These are phyloP conservation scores for Sesia bembeciformis DNA, from an alignment of 2,888 invertebrate species.

Conservation along the genomic window DNA sequence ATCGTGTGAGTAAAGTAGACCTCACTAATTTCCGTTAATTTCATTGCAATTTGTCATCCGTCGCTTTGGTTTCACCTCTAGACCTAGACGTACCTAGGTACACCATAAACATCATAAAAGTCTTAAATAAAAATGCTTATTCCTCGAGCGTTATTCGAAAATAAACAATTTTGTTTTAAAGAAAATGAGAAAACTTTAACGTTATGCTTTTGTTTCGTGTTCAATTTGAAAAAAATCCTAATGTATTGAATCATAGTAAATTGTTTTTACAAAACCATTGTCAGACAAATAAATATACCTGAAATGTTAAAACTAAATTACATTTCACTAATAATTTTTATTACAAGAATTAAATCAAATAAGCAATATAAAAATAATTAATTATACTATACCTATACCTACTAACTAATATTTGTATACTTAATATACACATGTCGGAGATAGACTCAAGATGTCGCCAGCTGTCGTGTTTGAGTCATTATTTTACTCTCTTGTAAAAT, in stretches of 20 bases:
- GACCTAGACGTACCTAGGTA: constrained; percentile 2
- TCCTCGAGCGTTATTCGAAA: constrained; percentile 4
- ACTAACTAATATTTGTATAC: too few species aligned
- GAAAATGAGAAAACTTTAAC: constrained; percentile 5
- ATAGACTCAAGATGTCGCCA: too few species aligned
- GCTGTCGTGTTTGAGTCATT: too few species aligned
- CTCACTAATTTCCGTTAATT: constrained; percentile 7
- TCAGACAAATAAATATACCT: too few species aligned
- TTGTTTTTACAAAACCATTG: too few species aligned
- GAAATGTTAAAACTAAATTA: background rate
- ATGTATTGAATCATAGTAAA: background rate
- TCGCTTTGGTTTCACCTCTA: constrained; percentile 9
- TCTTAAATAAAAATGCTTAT: constrained; percentile 5
- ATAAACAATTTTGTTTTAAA: constrained; percentile 1
- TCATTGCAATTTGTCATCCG: constrained; percentile 5
- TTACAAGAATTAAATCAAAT: background rate
- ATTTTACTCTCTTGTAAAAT: too few species aligned
- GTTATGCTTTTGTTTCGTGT: background rate
- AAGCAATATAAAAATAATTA: background rate
- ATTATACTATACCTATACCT: background rate
- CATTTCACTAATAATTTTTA: background rate
- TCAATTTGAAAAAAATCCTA: background rate
- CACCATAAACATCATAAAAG: background rate
- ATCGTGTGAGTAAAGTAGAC: too few species aligned
- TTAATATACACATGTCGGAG: too few species aligned